Percentiles rank a stretch among this genome's conserved stretches.
phyloP scores from a whole-genome alignment of 2,113 vertebrate species.

The Pimephales promelas region DNA sequence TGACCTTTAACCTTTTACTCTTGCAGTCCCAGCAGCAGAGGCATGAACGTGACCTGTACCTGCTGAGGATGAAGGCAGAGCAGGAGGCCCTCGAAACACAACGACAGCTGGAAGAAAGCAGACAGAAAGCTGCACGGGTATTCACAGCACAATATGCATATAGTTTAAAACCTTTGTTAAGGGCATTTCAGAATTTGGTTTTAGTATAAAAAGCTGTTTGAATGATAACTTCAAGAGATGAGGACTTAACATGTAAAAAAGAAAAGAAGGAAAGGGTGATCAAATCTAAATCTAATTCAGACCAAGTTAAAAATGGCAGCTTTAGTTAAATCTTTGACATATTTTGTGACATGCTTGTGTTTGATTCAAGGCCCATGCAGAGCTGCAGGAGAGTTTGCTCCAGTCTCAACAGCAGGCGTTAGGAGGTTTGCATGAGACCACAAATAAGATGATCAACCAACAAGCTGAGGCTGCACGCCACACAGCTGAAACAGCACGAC shows the following conservation, averaged over 20 bases:
- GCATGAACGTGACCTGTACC: constrained; percentile 87
- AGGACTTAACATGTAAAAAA: neutral
- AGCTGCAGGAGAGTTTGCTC: constrained; percentile 83
- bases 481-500: constrained; percentile 77
- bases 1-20: constrained; percentile 39
- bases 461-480: constrained; percentile 80
- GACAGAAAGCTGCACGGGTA: constrained; percentile 89
- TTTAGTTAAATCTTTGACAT: neutral
- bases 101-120: constrained; percentile 86
- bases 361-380: constrained; percentile 77
- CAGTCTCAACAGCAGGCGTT: constrained; percentile 79
- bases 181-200: neutral
- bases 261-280: neutral
- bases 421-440: constrained; percentile 78
- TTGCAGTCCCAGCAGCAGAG: constrained; percentile 88
- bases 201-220: neutral
- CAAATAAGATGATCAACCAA: constrained; percentile 82
- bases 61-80: constrained; percentile 89
- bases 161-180: neutral
- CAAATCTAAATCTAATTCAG: neutral
- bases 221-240: neutral
- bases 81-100: constrained; percentile 88
- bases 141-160: neutral
- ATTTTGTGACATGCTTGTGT: constrained; percentile 27
- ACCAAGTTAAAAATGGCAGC: neutral